These are phyloP conservation scores for Mesochorus sp. DNA, from an alignment of 2,888 invertebrate genomes.

Conservation along the genomic window DNA sequence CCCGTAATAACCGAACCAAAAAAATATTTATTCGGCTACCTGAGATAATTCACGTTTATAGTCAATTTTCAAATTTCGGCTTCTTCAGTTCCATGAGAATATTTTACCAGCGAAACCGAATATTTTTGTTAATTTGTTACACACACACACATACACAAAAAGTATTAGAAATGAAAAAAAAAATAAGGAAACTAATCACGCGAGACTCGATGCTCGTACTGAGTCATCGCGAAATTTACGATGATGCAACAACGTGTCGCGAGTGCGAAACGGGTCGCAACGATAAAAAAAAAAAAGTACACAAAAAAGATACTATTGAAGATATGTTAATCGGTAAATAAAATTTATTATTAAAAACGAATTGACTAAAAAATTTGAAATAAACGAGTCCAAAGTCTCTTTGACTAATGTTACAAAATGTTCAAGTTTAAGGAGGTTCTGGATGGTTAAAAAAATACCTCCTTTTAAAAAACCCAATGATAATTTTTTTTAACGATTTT, in stretches of 20 bases:
- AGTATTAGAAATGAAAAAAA: neutral
- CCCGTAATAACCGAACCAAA: slow-evolving; percentile 68
- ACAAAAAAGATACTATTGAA: too few species aligned
- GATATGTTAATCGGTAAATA: too few species aligned
- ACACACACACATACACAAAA: neutral
- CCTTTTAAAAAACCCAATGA: too few species aligned
- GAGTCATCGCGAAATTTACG: slow-evolving; percentile 51
- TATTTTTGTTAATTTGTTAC: neutral
- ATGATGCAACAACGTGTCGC: slow-evolving; percentile 54
- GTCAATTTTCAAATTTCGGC: slow-evolving; percentile 15
- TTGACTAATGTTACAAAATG: too few species aligned
- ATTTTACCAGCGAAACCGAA: slow-evolving; percentile 50
- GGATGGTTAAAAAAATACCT: too few species aligned
- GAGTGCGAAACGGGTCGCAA: slow-evolving; percentile 49
- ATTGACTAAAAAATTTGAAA: too few species aligned
- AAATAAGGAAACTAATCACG: slow-evolving; percentile 12
- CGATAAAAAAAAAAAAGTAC: slow-evolving; percentile 26
- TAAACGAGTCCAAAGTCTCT: too few species aligned
- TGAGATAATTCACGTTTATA: neutral
- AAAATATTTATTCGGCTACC: slow-evolving; percentile 67
- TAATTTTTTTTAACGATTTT: too few species aligned
- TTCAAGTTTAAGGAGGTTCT: too few species aligned
- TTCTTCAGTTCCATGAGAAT: slow-evolving; percentile 48
- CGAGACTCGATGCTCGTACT: slow-evolving; percentile 7
- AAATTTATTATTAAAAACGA: too few species aligned